Percentiles rank a stretch among this genome's conserved stretches.
These are phyloP conservation scores for Tenebrio molitor DNA, from an alignment of 1,140 invertebrate species.

Conservation along the genomic window DNA sequence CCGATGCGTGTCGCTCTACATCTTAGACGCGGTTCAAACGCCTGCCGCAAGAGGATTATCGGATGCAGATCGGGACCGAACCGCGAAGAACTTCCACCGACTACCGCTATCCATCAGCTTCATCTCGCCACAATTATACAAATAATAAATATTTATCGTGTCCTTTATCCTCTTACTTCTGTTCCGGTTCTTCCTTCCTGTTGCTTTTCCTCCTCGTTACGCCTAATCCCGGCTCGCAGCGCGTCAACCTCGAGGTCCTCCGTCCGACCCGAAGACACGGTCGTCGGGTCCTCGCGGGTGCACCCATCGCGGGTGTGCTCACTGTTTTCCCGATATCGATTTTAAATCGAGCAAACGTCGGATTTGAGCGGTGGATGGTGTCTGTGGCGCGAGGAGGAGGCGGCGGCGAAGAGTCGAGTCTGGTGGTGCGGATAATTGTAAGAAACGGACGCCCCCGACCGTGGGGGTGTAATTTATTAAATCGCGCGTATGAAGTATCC, in stretches of 20 bases:
- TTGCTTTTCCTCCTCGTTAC: slow-evolving; percentile 58
- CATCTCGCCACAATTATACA: slow-evolving; percentile 55
- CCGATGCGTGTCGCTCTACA: slow-evolving; percentile 59
- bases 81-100: slow-evolving; percentile 48
- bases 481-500: slow-evolving; percentile 59
- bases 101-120: slow-evolving; percentile 49
- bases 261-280: slow-evolving; percentile 2
- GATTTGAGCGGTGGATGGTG: background rate
- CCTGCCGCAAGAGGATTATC: slow-evolving; percentile 64
- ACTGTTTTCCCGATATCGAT: too few species aligned
- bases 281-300: too few species aligned
- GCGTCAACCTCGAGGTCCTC: too few species aligned
- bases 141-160: slow-evolving; percentile 60
- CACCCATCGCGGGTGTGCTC: too few species aligned
- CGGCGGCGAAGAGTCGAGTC: too few species aligned
- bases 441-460: background rate
- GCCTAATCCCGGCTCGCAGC: slow-evolving; percentile 50
- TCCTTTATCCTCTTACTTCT: slow-evolving; percentile 58
- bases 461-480: slow-evolving; percentile 56
- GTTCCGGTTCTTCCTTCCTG: slow-evolving; percentile 56
- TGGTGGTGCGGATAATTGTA: slow-evolving; percentile 14
- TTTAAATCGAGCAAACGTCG: slow-evolving; percentile 6
- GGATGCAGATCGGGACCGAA: slow-evolving; percentile 59
- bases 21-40: slow-evolving; percentile 61
- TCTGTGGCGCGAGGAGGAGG: background rate